Evolutionary conservation across 1,140 invertebrate genomes (phyloP).

Genomic region (Potamilus streckersoni): DNA sequence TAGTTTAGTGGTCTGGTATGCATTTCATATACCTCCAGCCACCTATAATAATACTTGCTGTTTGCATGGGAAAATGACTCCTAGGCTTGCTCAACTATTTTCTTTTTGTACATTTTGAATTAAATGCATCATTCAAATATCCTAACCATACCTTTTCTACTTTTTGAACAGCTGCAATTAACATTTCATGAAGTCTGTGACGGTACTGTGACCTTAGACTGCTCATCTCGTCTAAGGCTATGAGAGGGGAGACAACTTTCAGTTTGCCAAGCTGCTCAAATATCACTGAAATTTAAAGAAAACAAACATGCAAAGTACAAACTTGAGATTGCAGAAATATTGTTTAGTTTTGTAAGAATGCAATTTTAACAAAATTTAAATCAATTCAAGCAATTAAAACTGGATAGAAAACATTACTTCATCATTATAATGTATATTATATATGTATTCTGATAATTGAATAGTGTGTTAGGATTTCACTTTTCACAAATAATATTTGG

Average conservation of each 20-base stretch:
- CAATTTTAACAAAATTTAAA: no score
- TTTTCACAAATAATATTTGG: no score
- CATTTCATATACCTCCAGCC: neutral
- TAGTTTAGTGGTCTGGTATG: neutral
- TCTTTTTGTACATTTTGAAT: no score
- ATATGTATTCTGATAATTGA: no score
- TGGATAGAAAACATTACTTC: no score
- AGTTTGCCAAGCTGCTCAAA: constrained; percentile 51
- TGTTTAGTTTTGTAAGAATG: no score
- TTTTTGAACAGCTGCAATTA: constrained; percentile 48
- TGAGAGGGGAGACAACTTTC: constrained; percentile 51
- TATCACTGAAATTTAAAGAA: constrained; percentile 44
- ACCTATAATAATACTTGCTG: neutral
- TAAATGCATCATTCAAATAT: neutral
- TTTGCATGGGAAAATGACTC: no score
- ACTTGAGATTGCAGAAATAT: no score
- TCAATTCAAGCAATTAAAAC: no score
- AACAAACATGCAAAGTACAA: neutral
- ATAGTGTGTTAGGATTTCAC: no score
- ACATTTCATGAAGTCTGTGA: constrained; percentile 45
- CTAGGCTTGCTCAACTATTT: neutral
- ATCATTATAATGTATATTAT: no score
- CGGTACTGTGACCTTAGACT: constrained; percentile 51
- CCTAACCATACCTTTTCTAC: constrained; percentile 38
- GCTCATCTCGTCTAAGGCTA: constrained; percentile 57